A percentile compares a stretch with the other conserved stretches of the same genome.
These are phyloP conservation scores for Leucoraja erinaceus DNA, from an alignment of 2,113 vertebrate species.

Conservation along the genomic window DNA sequence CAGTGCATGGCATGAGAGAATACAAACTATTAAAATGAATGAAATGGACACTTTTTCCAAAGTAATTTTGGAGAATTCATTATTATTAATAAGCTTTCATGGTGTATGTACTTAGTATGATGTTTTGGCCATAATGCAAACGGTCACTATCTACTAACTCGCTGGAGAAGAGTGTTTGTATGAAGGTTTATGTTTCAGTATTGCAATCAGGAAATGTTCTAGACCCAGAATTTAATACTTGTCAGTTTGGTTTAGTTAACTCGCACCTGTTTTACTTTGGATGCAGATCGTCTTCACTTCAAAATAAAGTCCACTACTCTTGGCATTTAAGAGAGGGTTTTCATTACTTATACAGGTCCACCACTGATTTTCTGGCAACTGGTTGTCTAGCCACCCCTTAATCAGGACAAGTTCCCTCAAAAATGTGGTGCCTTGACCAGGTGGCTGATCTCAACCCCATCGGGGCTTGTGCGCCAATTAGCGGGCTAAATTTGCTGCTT, in stretches of 20 bases:
- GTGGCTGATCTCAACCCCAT: too few species aligned
- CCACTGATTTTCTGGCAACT: too few species aligned
- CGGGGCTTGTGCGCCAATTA: too few species aligned
- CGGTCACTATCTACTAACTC: background rate
- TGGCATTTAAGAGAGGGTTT: background rate
- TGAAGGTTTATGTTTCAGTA: background rate
- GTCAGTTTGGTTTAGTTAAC: background rate
- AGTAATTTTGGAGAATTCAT: background rate
- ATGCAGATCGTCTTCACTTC: background rate
- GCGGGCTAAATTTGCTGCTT: too few species aligned
- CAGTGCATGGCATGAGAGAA: background rate
- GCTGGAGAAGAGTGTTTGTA: background rate
- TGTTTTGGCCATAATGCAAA: background rate
- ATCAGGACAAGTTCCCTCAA: too few species aligned
- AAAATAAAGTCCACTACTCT: background rate
- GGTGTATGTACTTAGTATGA: background rate
- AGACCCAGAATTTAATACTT: background rate
- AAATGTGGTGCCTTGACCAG: too few species aligned
- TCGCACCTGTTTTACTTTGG: background rate
- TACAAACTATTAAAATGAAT: background rate
- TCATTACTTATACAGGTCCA: background rate
- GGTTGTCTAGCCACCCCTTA: too few species aligned
- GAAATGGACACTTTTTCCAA: background rate
- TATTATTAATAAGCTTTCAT: background rate
- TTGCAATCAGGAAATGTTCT: background rate